Percentiles rank a stretch among this genome's conserved stretches.
Conservation (phyloP, 2,113 vertebrate species). For the Lipotes vexillifer region DNA sequence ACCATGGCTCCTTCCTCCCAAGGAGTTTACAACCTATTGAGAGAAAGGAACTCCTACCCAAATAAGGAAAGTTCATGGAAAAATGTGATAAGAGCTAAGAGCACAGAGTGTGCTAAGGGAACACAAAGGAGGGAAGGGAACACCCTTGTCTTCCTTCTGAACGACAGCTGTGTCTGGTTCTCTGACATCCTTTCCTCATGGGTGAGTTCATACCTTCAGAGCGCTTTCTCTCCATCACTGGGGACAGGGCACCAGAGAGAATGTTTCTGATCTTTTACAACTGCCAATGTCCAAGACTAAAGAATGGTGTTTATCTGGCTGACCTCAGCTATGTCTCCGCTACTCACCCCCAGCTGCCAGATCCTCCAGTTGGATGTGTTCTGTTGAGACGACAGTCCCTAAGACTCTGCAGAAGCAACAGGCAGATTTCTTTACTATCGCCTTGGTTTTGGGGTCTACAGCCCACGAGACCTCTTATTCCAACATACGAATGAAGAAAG, state of each 20-base stretch:
- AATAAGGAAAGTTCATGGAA: not conserved
- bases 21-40: not conserved
- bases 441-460: not conserved
- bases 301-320: not conserved
- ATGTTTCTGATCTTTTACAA: not conserved
- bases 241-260: not conserved
- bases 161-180: accelerated
- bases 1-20: not conserved
- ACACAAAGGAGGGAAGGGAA: not conserved
- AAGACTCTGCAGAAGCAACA: not conserved
- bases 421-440: not conserved
- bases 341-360: not conserved
- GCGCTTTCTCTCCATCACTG: not conserved
- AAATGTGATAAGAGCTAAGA: not conserved
- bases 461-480: not conserved
- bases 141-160: not conserved
- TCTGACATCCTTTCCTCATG: not conserved
- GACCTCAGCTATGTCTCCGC: not conserved
- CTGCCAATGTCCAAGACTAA: not conserved
- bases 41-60: not conserved
- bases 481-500: not conserved
- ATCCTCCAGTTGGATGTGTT: not conserved
- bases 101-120: not conserved
- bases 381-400: not conserved
- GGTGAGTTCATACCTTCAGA: not conserved